These are phyloP conservation scores for Nesogale talazaci DNA, from an alignment of 2,113 vertebrate species.

Conservation along the genomic window DNA sequence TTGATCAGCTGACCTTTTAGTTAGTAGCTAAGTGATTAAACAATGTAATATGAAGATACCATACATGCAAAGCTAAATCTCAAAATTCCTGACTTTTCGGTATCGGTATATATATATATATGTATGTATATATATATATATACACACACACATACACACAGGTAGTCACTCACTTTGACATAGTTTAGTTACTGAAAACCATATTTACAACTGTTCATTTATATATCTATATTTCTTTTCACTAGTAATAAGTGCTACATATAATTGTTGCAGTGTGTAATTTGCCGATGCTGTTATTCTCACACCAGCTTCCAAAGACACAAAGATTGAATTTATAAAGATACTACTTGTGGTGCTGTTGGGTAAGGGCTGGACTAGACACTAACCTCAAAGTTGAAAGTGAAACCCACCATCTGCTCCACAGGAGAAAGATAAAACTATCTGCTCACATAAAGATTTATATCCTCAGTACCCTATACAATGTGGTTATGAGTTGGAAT, in stretches of 20 bases:
- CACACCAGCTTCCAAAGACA: not conserved
- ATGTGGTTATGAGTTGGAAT: too few species aligned
- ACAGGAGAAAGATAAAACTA: too few species aligned
- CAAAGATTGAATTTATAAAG: not conserved
- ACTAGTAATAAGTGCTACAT: not conserved
- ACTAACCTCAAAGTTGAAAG: too few species aligned
- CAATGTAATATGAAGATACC: too few species aligned
- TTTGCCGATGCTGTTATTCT: not conserved
- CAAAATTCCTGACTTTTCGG: not conserved
- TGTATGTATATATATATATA: not conserved
- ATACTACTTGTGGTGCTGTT: not conserved
- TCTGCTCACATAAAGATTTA: too few species aligned
- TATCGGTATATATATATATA: not conserved
- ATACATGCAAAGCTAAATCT: conserved; percentile 18
- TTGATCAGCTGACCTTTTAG: not conserved
- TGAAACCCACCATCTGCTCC: too few species aligned
- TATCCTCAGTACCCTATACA: too few species aligned
- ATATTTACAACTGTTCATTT: not conserved
- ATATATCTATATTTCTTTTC: not conserved
- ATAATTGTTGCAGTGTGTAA: not conserved
- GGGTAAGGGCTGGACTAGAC: too few species aligned
- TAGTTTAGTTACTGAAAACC: not conserved
- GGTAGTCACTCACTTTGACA: not conserved
- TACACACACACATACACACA: not conserved
- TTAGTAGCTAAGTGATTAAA: not conserved